Evolutionary conservation across 2,888 invertebrate species (phyloP), one percentile per base, ranked within the genome.

Genomic region (Seladonia tumulorum): DNA sequence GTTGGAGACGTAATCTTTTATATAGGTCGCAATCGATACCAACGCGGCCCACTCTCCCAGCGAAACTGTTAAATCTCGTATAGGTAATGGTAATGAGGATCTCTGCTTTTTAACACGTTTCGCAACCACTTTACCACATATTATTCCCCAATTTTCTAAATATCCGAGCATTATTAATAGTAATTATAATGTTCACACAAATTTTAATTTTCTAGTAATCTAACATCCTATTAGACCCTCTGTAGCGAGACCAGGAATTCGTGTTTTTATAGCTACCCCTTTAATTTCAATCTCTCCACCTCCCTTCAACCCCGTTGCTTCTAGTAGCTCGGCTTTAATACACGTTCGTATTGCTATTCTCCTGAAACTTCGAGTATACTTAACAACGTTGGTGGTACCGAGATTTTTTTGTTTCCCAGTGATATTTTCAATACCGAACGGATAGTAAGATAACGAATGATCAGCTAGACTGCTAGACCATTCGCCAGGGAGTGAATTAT

Each of bases 11-110:
- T 79, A 86, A 83, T 81, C 81, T 81, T 85, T 87, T 87, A 87
- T 87, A 75, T 87, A 83, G 87, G 87, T 87, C 83, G 81, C 87
- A 81, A 87, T 87, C 87, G 79, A 87, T 87, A 79, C n/a, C 66
- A 63, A 77, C 73, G 76, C 74, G 63, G 76, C 47, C 53, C 76
- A 47, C 63, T 68, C 86, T 76, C 53, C 47, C 75, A 39, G 79
- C 74, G 68, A 77, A 82, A 86, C 86, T 85, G 78, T 86, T 82
- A 74, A 86, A 82, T 85, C 85, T 85, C 49, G 71, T 78, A 53
- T 57, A 57, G 57, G 12, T 57, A 75, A 81, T 78, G 57, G 47
- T 80, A 85, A 85, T n/a, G 73, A 60, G 60, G 45, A 8, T 47
- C 39, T 22, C 42, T 49, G 63, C 29, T 63, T 47, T 75, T 66